Evolutionary conservation across 2,113 vertebrate species (phyloP), one percentile per base, ranked within the genome.

Genomic region (Microcebus lehilahytsara): DNA sequence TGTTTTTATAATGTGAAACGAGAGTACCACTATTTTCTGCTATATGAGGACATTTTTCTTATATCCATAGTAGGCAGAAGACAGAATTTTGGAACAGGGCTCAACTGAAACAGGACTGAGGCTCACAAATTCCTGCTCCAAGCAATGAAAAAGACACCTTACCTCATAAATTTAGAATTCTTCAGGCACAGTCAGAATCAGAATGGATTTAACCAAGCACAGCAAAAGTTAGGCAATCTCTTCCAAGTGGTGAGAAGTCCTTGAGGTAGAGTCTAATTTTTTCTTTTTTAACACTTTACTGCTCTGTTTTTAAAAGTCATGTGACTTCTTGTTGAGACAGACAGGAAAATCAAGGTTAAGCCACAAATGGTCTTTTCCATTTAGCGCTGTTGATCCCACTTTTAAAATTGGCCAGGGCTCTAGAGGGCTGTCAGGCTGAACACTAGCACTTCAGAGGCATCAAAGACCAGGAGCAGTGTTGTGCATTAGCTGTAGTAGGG

Each of bases 101-200:
- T 92, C 88, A 87, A 81, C 0, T 86, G 74, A 95, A 87, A 90
- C 13, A 92, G 34, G 72, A 95, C 46, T 62, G 37, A 95, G 40
- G 42, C 27, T 94, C 87, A 92, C 78, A 96, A 80, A 89, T 92
- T 62, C 64, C 75, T 93, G 46, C 49, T 95, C 62, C 20, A 93
- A 93, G 20, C 51, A 96, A 95, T 90, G 79, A 96, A 96, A 95
- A 86, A 97, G 96, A 96, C 51, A 97, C 77, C 95, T 94, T 79
- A 96, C 71, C 97, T 98, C 93, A 80, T 85, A 95, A 98, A 98
- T 98, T 98, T 84, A 96, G 78, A 96, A 71, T 77, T 93, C 96
- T 75, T 95, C 72, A 94, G 74, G 51, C 34, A 97, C 32, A 96
- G 95, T 80, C 58, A 94, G 40, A 97, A 84, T 93, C 66, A 97